These are phyloP conservation scores for Saccostrea cuccullata DNA, from an alignment of 1,140 invertebrate species.

Conservation along the genomic window DNA sequence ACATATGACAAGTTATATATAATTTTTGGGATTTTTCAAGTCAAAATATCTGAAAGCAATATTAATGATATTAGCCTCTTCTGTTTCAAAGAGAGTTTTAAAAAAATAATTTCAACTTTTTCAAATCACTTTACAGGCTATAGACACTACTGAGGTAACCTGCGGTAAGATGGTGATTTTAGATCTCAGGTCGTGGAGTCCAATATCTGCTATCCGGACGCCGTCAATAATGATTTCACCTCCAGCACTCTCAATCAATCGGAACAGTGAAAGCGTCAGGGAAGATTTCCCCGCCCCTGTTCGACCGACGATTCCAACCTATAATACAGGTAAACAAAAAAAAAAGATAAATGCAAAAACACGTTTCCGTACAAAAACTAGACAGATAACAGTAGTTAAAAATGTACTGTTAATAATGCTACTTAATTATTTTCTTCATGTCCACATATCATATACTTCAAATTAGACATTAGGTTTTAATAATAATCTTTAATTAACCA, in stretches of 20 bases:
- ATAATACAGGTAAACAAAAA: neutral
- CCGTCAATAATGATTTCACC: constrained; percentile 62
- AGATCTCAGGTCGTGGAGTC: constrained; percentile 77
- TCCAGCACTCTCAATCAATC: constrained; percentile 84
- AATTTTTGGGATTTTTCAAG: neutral
- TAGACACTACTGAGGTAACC: constrained; percentile 60
- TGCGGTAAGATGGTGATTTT: constrained; percentile 80
- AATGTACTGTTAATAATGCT: too few relatives aligned
- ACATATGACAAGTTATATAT: neutral
- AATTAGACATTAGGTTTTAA: too few relatives aligned
- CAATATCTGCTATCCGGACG: constrained; percentile 63
- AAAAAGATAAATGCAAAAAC: too few relatives aligned
- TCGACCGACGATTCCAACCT: constrained; percentile 68
- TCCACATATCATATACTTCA: too few relatives aligned
- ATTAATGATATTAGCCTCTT: neutral
- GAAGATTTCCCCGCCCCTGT: constrained; percentile 78
- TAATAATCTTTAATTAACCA: too few relatives aligned
- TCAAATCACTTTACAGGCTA: neutral
- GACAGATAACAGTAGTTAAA: too few relatives aligned
- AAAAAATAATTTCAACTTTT: neutral
- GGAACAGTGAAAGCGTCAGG: constrained; percentile 86
- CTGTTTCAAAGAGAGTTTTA: neutral
- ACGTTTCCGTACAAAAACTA: too few relatives aligned
- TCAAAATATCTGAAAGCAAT: neutral
- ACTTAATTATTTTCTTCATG: too few relatives aligned